phyloP scores from a whole-genome alignment of 2,888 invertebrate genomes.

The Odontothrips loti region DNA sequence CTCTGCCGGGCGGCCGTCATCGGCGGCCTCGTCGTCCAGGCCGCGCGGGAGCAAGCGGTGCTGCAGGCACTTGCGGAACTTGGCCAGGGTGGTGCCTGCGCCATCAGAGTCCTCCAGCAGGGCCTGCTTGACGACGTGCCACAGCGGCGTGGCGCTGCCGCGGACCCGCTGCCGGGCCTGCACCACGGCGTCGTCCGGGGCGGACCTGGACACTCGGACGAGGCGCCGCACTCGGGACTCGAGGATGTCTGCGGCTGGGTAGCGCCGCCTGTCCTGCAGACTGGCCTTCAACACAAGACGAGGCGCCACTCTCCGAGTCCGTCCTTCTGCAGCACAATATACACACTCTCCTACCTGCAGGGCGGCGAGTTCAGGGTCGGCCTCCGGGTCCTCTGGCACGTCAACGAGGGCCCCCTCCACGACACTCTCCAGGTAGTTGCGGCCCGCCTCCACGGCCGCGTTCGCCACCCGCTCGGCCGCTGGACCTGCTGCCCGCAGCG shows the following conservation, averaged over 20 bases:
- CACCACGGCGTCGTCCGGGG: not conserved
- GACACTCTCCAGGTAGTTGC: not conserved
- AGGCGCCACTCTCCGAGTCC: not conserved
- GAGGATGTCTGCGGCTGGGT: not conserved
- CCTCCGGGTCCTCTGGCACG: not conserved
- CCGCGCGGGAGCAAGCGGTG: not conserved
- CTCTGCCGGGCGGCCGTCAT: not conserved
- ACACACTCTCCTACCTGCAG: not conserved
- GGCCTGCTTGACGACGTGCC: not conserved
- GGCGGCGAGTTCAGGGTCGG: not conserved
- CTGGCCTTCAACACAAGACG: not conserved
- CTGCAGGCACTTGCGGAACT: not conserved
- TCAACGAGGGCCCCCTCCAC: not conserved
- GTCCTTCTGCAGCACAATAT: not conserved
- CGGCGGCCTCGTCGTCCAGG: not conserved
- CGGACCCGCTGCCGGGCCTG: not conserved
- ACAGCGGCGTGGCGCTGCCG: not conserved
- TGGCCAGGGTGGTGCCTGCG: not conserved
- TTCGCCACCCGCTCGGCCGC: not conserved
- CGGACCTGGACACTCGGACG: not conserved
- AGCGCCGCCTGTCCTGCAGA: not conserved
- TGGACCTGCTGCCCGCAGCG: not conserved
- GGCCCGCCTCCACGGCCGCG: not conserved
- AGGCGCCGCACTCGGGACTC: not conserved
- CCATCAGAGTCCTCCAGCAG: not conserved